These are phyloP conservation scores for Sinocyclocheilus rhinocerous DNA, from an alignment of 2,113 vertebrate species.

Conservation along the genomic window DNA sequence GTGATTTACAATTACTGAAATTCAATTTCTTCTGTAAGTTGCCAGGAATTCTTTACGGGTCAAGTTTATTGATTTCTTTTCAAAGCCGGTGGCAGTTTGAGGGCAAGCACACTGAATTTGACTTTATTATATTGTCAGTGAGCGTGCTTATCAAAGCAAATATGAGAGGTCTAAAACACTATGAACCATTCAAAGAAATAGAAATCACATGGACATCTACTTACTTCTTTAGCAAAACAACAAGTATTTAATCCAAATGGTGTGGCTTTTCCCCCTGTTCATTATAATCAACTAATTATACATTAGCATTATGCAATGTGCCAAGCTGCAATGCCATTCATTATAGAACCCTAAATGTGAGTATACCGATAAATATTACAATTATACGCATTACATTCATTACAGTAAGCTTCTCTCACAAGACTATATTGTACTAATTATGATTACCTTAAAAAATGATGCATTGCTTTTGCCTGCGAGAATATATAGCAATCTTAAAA, in stretches of 20 bases:
- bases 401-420: conserved; percentile 10
- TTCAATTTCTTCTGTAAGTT: conserved; percentile 22
- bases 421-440: conserved; percentile 35
- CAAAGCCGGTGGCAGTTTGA: conserved; percentile 29
- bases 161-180: conserved; percentile 25
- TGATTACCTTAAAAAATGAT: conserved; percentile 38
- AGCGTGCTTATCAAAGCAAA: conserved; percentile 8
- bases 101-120: conserved; percentile 37
- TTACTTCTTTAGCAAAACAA: background rate
- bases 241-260: background rate
- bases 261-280: background rate
- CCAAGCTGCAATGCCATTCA: no score
- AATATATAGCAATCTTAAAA: conserved; percentile 4
- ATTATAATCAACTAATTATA: background rate
- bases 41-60: conserved; percentile 14
- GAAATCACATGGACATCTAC: background rate
- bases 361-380: background rate
- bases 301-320: background rate
- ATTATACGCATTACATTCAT: conserved; percentile 9
- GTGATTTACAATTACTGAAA: background rate
- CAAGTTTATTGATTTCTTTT: conserved; percentile 47
- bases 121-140: conserved; percentile 45
- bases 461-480: conserved; percentile 13
- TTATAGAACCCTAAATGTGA: background rate
- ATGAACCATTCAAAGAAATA: conserved; percentile 7